phyloP scores from a whole-genome alignment of 2,113 vertebrate species.

The Collichthys lucidus region DNA sequence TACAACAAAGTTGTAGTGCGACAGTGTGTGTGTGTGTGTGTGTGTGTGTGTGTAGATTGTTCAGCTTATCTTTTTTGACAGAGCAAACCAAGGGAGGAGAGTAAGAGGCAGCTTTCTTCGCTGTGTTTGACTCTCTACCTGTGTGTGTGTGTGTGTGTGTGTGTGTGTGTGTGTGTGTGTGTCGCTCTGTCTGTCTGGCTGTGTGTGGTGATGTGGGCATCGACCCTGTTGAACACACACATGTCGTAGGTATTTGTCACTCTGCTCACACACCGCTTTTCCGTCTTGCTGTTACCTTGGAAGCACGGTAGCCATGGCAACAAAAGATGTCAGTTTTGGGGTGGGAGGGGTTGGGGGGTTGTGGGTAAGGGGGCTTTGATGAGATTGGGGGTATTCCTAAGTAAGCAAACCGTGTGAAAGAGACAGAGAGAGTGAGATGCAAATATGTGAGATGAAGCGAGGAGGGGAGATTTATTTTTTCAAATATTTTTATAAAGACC shows the following conservation, averaged over 20 bases:
- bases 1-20: constrained; percentile 56
- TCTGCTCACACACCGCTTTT: constrained; percentile 81
- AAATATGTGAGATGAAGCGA: background rate
- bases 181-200: constrained; percentile 9
- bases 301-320: constrained; percentile 86
- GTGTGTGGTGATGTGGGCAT: constrained; percentile 10
- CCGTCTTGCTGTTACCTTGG: constrained; percentile 85
- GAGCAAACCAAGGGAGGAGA: constrained; percentile 10
- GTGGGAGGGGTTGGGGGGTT: constrained; percentile 36
- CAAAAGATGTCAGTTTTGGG: constrained; percentile 79
- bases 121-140: background rate
- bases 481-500: constrained; percentile 33
- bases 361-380: constrained; percentile 25
- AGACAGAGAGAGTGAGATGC: constrained; percentile 14
- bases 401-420: constrained; percentile 58
- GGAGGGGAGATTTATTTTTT: background rate
- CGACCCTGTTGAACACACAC: constrained; percentile 69
- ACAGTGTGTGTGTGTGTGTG: background rate
- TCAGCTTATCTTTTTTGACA: constrained; percentile 27
- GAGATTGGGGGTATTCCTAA: constrained; percentile 68
- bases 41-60: background rate
- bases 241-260: constrained; percentile 82
- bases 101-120: background rate
- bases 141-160: background rate
- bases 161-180: background rate